Conservation (phyloP, 2,113 vertebrate genomes). For the cattle (Bos taurus) region DNA sequence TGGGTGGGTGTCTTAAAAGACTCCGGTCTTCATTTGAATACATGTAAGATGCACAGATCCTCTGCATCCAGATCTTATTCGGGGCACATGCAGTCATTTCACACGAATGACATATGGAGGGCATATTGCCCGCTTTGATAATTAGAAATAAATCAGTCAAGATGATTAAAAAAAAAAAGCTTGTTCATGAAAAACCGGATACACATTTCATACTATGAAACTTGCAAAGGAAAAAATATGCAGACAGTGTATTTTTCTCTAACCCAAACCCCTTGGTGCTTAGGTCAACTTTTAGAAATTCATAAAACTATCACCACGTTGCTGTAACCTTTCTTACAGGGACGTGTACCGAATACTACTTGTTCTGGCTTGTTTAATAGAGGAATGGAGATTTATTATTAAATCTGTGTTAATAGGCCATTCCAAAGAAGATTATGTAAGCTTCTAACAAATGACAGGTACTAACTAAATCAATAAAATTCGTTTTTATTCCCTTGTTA, state of each 20-base stretch:
- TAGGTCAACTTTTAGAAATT: slow-evolving; percentile 33
- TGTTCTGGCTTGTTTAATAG: background rate
- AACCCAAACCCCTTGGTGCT: background rate
- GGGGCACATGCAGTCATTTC: background rate
- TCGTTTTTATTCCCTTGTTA: background rate
- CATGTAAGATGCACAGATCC: background rate
- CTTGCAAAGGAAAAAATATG: background rate
- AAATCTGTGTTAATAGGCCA: slow-evolving; percentile 11
- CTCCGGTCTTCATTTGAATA: slow-evolving; percentile 67
- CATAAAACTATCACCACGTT: background rate
- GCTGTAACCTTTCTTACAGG: background rate
- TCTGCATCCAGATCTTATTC: slow-evolving; percentile 41
- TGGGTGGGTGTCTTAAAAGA: slow-evolving; percentile 63
- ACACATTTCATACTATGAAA: background rate
- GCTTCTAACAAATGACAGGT: slow-evolving; percentile 19
- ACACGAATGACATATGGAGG: slow-evolving; percentile 10
- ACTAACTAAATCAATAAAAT: slow-evolving; percentile 3
- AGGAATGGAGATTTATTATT: slow-evolving; percentile 1
- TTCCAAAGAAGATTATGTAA: background rate
- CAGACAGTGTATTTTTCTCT: background rate
- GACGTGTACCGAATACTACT: background rate
- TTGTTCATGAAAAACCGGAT: slow-evolving; percentile 35
- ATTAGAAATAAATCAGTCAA: background rate
- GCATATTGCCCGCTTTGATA: background rate
- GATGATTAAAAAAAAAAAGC: background rate